Base-by-base conservation (phyloP, 2,113 vertebrate species). In the Scomber japonicus region DNA sequence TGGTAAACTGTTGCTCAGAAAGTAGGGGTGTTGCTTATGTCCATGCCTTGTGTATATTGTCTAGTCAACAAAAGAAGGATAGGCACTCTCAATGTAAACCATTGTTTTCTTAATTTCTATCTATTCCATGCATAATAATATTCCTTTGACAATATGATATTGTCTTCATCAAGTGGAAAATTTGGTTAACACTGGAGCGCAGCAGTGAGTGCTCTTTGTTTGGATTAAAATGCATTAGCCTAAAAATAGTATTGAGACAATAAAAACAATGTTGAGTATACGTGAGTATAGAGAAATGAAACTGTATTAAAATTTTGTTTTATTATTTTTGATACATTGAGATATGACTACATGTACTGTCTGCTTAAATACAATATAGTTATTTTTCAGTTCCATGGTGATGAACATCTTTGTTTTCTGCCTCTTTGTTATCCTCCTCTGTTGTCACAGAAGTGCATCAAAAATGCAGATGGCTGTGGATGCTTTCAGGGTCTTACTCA, bases 401-500 rank as follows among this genome's bases (percentile, higher is more conserved):
- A 54, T 57, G 4, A n/a, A 50, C 65, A 14, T 70, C 12, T 76
- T 17, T 67, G 30, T 35, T 11, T 83, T 24, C 9, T 62, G 30
- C 14, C 5, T 77, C 11, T 60, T 78, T 46, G 9, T 35, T n/a
- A 16, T 48, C 45, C 11, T 68, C 11, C 2, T 56, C 40, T 68
- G 17, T 16, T 75, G 45, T 59, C 59, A 48, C 35, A 60, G 16
- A 72, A 44, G 51, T 17, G 45, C 50, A 60, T 63, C 12, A 76
- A 13, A 70, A 54, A 68, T 78, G 50, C 68, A 65, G 51, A 60
- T 11, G 24, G 51, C 19, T 48, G 16, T 44, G 16, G 54, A 65
- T 74, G 61, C 81, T 71, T 73, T 79, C 69, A 79, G 56, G 57
- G 54, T 80, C 64, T 46, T 6, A 21, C 45, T 88, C 79, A 87